These are phyloP conservation scores for Knipowitschia caucasica DNA, from an alignment of 2,797 vertebrate genomes.

Conservation along the genomic window DNA sequence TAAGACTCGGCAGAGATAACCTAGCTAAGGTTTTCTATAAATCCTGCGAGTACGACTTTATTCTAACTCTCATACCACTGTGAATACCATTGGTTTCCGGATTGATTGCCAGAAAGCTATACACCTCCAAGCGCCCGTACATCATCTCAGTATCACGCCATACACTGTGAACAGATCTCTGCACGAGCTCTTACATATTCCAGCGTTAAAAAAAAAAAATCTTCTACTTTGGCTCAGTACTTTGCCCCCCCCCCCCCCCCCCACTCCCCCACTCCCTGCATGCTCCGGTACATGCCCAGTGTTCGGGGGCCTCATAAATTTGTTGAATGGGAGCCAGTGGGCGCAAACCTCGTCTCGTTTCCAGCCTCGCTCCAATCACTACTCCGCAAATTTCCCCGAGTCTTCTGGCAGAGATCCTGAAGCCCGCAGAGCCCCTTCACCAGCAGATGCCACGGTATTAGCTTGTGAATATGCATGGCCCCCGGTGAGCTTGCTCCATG, in stretches of 20 bases:
- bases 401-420: constrained; percentile 7
- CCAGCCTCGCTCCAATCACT: neutral
- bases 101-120: too few species aligned
- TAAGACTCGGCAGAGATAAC: too few species aligned
- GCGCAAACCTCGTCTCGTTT: neutral
- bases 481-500: constrained; percentile 7
- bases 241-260: too few species aligned
- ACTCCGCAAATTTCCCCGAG: neutral
- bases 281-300: too few species aligned
- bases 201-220: too few species aligned
- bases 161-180: neutral
- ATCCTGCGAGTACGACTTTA: too few species aligned
- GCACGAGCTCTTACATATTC: neutral
- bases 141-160: too few species aligned
- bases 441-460: constrained; percentile 19
- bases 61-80: too few species aligned
- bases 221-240: neutral
- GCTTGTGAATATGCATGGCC: constrained; percentile 26
- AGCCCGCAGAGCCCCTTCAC: constrained; percentile 3
- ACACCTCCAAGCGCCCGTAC: too few species aligned
- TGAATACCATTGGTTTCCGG: too few species aligned
- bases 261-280: neutral
- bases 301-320: neutral
- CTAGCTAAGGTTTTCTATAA: too few species aligned
- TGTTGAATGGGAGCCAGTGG: constrained; percentile 5